Evolutionary conservation across 2,797 vertebrate species (phyloP), one percentile per base, ranked within the genome.

Genomic region (Podarcis lilfordi): DNA sequence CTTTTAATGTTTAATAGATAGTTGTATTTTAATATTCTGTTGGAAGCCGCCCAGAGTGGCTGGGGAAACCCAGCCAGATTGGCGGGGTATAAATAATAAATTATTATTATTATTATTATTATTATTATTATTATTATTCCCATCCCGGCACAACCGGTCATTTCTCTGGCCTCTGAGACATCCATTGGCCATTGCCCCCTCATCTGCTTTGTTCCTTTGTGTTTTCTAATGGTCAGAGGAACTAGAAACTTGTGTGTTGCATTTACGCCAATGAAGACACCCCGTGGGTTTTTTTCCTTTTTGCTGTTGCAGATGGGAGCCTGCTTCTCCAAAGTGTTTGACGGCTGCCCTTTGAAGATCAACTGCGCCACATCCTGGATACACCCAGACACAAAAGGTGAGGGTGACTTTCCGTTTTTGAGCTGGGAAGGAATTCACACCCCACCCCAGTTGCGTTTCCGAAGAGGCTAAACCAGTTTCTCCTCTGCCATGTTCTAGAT

Each of bases 321-420:
- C 0, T 99, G 99, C 95, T 99, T 99, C 97, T 99, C 99, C 69
- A 99, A 99, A 97, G 99, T 99, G 89, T 99, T 99, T 95, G 99
- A 99, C 93, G 99, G 99, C 81, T 99, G 99, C 91, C 99, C 99
- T 86, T 96, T 99, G 96, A 99, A 99, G 96, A 99, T 99, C 93
- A 99, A 98, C 96, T 99, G 98, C 96, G 99, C 98, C 89, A 99
- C 99, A 0, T 99, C 99, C 0, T 99, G 99, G 99, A 99, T 99
- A 95, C 99, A 99, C 93, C 99, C 99, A 59, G 98, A 99, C 91
- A 99, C 98, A 86, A 99, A 99, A 98, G 99, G 99, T 99, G 95
- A 79, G 76, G 21, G 83, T 43, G 0, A 5, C 4, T 61, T 84
- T 6, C 19, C 9, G 9, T 9, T 59, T 74, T n/a, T 69, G 66